These are phyloP conservation scores for Thysanoteuthis rhombus DNA, from an alignment of 2,888 invertebrate genomes.

Conservation along the genomic window DNA sequence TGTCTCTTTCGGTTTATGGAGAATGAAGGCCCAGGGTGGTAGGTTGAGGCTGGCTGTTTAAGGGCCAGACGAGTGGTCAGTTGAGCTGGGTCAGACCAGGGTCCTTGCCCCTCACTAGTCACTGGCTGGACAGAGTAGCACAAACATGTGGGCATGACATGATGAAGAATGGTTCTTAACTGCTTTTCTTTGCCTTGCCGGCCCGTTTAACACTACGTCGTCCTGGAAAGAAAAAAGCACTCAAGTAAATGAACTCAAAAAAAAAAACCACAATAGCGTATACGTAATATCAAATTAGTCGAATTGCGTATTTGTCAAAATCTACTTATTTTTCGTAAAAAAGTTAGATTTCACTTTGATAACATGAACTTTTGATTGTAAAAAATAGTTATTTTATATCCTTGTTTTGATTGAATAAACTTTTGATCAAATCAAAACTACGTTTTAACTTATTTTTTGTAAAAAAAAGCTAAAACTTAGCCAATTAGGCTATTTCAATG, in stretches of 20 bases:
- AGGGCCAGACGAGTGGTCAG: neutral
- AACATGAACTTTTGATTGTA: too few relatives aligned
- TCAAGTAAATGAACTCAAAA: neutral
- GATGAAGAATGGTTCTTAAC: conserved; percentile 16
- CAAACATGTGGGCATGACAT: neutral
- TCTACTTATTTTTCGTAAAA: too few relatives aligned
- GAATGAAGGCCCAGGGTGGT: conserved; percentile 12
- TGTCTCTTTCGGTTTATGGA: neutral
- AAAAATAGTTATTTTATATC: too few relatives aligned
- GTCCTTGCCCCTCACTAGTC: conserved; percentile 12
- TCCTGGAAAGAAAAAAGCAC: neutral
- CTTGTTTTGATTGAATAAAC: too few relatives aligned
- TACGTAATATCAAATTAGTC: too few relatives aligned
- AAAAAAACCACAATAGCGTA: neutral
- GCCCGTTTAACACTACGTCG: conserved; percentile 24
- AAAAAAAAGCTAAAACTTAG: too few relatives aligned
- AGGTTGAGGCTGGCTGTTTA: neutral
- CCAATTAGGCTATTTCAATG: too few relatives aligned
- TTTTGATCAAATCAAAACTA: too few relatives aligned
- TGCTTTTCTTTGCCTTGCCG: conserved; percentile 21
- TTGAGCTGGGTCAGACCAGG: neutral
- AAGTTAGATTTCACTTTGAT: too few relatives aligned
- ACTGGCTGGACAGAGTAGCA: conserved; percentile 12
- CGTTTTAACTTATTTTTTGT: too few relatives aligned
- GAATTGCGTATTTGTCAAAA: too few relatives aligned